Evolutionary conservation across 2,888 invertebrate species (phyloP).

Genomic region (Diploptera punctata): DNA sequence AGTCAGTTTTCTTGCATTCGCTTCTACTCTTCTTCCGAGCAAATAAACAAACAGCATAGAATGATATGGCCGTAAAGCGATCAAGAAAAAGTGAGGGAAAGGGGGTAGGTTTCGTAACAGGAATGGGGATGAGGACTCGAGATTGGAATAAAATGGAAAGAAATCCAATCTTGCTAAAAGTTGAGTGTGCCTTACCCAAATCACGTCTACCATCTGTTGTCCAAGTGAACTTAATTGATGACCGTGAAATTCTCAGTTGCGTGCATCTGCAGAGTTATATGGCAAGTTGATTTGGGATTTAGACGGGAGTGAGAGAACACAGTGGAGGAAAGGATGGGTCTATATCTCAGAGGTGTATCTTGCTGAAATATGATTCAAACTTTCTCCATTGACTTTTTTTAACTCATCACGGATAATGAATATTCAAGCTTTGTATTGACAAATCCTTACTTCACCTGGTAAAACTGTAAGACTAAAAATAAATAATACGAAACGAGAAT

Average conservation of each 20-base stretch:
- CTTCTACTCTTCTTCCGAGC: conserved; percentile 27
- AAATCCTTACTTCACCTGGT: no score
- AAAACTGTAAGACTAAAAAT: no score
- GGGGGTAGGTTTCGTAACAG: neutral
- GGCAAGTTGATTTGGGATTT: neutral
- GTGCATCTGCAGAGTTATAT: neutral
- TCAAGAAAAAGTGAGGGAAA: neutral
- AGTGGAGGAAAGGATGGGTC: no score
- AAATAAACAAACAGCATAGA: conserved; percentile 27
- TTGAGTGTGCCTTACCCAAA: neutral
- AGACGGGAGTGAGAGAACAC: neutral
- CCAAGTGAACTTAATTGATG: conserved; percentile 9
- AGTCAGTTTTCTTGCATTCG: neutral
- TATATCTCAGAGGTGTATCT: neutral
- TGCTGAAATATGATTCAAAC: no score
- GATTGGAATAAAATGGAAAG: neutral
- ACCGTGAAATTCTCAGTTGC: neutral
- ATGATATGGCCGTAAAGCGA: conserved; percentile 27
- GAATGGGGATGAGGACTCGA: neutral
- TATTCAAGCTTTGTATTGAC: no score
- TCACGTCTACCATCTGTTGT: conserved; percentile 18
- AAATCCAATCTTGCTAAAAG: conserved; percentile 37
- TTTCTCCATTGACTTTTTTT: no score
- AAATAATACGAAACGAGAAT: no score
- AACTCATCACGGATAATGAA: no score